Base-by-base conservation (phyloP, 2,113 vertebrate genomes). In the Cairina moschata region DNA sequence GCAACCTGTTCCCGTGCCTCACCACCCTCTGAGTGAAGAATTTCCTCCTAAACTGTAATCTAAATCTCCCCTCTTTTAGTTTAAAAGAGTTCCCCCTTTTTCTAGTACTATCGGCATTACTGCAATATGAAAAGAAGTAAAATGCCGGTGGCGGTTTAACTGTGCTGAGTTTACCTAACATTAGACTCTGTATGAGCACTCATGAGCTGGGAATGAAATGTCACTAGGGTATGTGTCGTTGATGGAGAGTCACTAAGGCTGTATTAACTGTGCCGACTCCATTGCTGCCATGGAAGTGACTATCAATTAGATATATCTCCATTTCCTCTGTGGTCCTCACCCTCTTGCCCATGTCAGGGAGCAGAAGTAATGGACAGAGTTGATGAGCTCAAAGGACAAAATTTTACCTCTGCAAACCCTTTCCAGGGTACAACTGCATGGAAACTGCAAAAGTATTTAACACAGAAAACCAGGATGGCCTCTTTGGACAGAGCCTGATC, bases 381-480 rank as follows among this genome's bases (percentile, higher is more conserved):
- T 90, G 75, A 60, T 86, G 72, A 83, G 56, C 63, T 95, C 59
- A 8, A 42, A 94, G 78, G 36, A 88, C 75, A 77, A 81, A 86
- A 90, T 88, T 81, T 89, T 84, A 26, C 85, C 48, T 90, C 73
- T 72, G 42, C 9, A 34, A 66, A 44, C 44, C 23, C 62, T 78
- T 54, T 4, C 21, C 46, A 74, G 83, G 23, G 32, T 79, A 90
- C 81, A 90, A 91, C 38, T 68, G 36, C 84, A 58, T 26, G 84
- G 71, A 96, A 69, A 60, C 21, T 72, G 66, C 29, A 74, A 75
- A 93, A n/a, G 71, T 74, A 90, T 96, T 97, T 93, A 92, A 85
- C 86, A 93, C 31, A 34, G 62, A 76, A 95, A 90, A 95, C 36
- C 56, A 62, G 72, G 74, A 66, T 84, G 67, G 76, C 22, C 3